Percentiles rank a stretch among this genome's conserved stretches.
Evolutionary conservation across 2,113 vertebrate species (phyloP).

Genomic region (Fulica atra): DNA sequence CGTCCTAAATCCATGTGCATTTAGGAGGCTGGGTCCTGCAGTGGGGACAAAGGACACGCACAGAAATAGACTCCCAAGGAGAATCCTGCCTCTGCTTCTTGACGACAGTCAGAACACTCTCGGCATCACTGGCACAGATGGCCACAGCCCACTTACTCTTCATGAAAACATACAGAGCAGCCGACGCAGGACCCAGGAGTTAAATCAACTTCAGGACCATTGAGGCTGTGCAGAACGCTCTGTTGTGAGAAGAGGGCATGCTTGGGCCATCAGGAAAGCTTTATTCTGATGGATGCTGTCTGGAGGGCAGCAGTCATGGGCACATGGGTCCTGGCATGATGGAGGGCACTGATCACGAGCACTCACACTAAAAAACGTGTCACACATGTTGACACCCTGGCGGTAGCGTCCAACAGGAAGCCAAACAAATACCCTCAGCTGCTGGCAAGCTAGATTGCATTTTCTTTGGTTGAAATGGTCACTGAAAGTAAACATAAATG

Average conservation of each 20-base stretch:
- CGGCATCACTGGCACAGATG: not conserved
- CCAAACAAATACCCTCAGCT: not conserved
- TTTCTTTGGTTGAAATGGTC: not conserved
- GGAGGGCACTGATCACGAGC: not conserved
- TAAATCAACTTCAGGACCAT: not conserved
- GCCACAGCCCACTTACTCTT: not conserved
- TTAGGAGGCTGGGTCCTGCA: not conserved
- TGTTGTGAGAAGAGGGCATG: not conserved
- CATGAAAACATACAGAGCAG: not conserved
- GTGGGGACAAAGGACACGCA: not conserved
- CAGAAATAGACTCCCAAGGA: not conserved
- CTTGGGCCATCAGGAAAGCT: not conserved
- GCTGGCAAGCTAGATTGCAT: not conserved
- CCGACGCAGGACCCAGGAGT: not conserved
- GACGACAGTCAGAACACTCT: not conserved
- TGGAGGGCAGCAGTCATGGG: not conserved
- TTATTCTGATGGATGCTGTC: not conserved
- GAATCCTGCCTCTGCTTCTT: not conserved
- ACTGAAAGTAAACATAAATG: not conserved
- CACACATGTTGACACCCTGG: accelerated
- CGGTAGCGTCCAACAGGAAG: not conserved
- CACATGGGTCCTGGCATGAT: not conserved
- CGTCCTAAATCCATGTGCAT: not conserved
- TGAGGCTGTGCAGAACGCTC: accelerated
- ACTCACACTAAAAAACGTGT: not conserved